Evolutionary conservation across 2,888 invertebrate genomes (phyloP).

Genomic region (Acanthoscelides obtectus): DNA sequence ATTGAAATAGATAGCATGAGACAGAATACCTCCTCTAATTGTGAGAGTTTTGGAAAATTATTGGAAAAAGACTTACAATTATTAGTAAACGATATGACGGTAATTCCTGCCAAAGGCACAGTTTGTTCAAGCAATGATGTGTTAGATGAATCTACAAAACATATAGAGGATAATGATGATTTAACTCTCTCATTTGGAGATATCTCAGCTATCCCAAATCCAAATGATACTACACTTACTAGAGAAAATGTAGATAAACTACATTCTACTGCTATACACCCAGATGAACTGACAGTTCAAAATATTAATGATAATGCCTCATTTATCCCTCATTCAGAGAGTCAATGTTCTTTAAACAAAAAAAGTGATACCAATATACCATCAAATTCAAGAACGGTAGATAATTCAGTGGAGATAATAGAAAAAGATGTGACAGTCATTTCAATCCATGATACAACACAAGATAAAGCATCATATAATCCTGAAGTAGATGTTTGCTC

Average conservation of each 20-base stretch:
- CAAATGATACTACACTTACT: not conserved
- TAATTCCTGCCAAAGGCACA: not conserved
- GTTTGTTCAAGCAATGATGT: not conserved
- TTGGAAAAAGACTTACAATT: not conserved
- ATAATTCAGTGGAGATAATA: not conserved
- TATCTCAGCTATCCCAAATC: not conserved
- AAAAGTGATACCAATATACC: not conserved
- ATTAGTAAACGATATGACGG: no score
- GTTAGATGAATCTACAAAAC: not conserved
- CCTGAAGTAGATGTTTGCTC: not conserved
- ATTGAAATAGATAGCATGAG: conserved; percentile 12
- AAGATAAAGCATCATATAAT: not conserved
- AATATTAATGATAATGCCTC: not conserved
- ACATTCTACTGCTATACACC: not conserved
- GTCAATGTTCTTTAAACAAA: not conserved
- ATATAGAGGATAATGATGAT: not conserved
- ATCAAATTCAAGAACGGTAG: not conserved
- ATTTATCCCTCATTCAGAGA: not conserved
- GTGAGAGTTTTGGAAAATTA: not conserved
- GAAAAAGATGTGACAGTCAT: not conserved
- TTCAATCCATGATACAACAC: not conserved
- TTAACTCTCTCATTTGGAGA: not conserved
- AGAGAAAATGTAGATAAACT: not conserved
- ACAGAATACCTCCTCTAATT: not conserved
- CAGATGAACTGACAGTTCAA: not conserved